Conservation (phyloP, 64 coral and sea anemone species). For the Actinia tenebrosa region DNA sequence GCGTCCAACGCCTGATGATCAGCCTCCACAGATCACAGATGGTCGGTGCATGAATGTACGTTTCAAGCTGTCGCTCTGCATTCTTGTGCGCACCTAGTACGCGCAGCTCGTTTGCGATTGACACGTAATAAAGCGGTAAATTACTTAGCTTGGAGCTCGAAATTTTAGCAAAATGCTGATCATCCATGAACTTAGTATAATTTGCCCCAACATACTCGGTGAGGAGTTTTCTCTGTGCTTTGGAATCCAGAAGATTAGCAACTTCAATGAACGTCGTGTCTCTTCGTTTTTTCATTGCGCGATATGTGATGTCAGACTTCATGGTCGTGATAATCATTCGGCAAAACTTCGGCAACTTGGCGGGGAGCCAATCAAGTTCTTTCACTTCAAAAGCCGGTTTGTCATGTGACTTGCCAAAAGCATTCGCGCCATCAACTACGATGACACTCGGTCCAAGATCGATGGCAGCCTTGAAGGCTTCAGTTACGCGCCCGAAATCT, state of each 20-base stretch:
- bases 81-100: conserved; percentile 68
- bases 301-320: conserved; percentile 76
- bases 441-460: conserved; percentile 82
- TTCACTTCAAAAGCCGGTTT: conserved; percentile 58
- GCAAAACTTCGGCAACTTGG: conserved; percentile 54
- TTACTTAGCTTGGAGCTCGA: conserved; percentile 58
- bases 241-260: conserved; percentile 41
- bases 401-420: conserved; percentile 60
- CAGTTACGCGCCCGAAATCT: conserved; percentile 56
- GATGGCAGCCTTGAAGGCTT: conserved; percentile 80
- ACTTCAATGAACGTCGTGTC: conserved; percentile 68
- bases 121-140: conserved; percentile 79
- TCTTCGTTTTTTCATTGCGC: conserved; percentile 44
- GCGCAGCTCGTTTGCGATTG: conserved; percentile 73
- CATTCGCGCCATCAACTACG: conserved; percentile 66
- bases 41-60: conserved; percentile 58
- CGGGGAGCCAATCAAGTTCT: conserved; percentile 79
- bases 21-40: conserved; percentile 81
- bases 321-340: conserved; percentile 84
- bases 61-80: conserved; percentile 68
- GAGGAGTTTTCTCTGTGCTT: conserved; percentile 62
- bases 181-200: conserved; percentile 64
- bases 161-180: conserved; percentile 37
- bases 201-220: conserved; percentile 58
- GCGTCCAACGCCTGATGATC: conserved; percentile 90